phyloP scores from a whole-genome alignment of 2,113 vertebrate genomes.

The Taurulus bubalis region DNA sequence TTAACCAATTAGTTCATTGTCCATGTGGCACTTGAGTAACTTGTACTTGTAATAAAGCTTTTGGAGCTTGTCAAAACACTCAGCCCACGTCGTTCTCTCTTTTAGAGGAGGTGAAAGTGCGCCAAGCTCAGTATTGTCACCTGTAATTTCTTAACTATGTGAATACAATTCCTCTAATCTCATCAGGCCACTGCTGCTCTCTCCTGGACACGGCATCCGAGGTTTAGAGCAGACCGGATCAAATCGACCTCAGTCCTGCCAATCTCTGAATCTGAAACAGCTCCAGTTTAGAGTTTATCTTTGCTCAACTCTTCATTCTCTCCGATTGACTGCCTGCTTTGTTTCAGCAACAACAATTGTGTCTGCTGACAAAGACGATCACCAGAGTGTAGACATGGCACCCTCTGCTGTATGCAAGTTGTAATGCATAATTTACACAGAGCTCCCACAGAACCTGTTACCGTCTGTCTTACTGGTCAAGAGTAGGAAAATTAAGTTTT shows the following conservation, averaged over 20 bases:
- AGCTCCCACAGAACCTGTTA: conserved; percentile 8
- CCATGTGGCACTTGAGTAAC: neutral
- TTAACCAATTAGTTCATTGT: conserved; percentile 1
- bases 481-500: neutral
- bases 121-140: conserved; percentile 26
- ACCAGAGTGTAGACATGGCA: conserved; percentile 55
- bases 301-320: conserved; percentile 17
- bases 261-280: neutral
- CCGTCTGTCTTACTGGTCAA: neutral
- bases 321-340: conserved; percentile 20
- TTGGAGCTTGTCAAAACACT: conserved; percentile 19
- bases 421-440: conserved; percentile 56
- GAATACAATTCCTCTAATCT: conserved; percentile 23
- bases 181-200: neutral
- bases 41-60: conserved; percentile 19
- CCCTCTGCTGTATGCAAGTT: conserved; percentile 70
- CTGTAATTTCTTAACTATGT: conserved; percentile 40
- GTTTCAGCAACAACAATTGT: conserved; percentile 18
- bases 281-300: neutral
- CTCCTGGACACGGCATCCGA: neutral
- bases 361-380: conserved; percentile 29
- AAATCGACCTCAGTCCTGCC: neutral
- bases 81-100: neutral
- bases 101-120: conserved; percentile 21
- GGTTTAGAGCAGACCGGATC: neutral